Base-by-base conservation (phyloP, 2,797 vertebrate species). In the Enteromius radiatus region DNA sequence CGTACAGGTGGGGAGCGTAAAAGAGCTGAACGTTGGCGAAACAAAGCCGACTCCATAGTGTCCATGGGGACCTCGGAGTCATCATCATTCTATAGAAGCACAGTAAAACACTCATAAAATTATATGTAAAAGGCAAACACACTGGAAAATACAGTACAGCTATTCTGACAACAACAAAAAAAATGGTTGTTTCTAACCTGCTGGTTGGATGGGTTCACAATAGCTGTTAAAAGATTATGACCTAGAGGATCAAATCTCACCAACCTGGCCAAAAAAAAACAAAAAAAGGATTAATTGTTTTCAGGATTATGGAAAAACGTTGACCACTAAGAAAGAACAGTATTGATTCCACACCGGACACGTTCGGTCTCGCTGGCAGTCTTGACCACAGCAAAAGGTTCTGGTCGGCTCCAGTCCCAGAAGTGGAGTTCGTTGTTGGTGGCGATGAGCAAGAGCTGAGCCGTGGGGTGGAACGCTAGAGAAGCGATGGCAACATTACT, bases 331-430 rank as follows among this genome's bases (percentile, higher is more conserved):
- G 4, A 54, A 14, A 26, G 38, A 64, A 64, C 45, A 75, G n/a
- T 11, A 33, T 4, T 64, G 28, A 31, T 23, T 76, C 21, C 74
- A 26, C 87, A 99, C 98, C 98, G 93, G 85, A 99, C 98, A 86
- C 98, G 90, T 85, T 99, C 98, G 6, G 97, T 99, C 87, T 99
- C 98, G 1, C 97, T 99, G 76, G 96, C 97, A 0, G 98, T 99
- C 91, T 99, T 99, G 85, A 99, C 98, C 82, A 97, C 97, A 0
- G 98, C 98, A 78, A 99, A 99, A 5, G 98, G 98, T 74, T 99
- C 98, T 0, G 97, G 96, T 1, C 98, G 96, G 89, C 98, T 99
- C 98, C 98, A 99, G 91, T 99, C 98, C 98, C 98, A 99, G 90
- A 99, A 99, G 85, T 99, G 98, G 28, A 99, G 96, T 92, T 99